These are phyloP conservation scores for Semicossyphus pulcher DNA, from an alignment of 2,113 vertebrate species.

Conservation along the genomic window DNA sequence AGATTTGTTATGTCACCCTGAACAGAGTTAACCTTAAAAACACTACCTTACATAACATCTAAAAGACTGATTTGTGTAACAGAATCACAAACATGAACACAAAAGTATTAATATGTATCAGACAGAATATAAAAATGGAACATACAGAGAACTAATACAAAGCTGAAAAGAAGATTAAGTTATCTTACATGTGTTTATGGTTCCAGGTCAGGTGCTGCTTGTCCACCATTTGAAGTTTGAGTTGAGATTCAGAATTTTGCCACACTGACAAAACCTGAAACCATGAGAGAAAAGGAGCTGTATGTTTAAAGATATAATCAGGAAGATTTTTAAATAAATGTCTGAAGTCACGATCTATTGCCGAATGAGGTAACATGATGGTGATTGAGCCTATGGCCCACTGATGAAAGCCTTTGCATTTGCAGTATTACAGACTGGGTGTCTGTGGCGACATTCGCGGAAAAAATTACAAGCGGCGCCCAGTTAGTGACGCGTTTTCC, in stretches of 20 bases:
- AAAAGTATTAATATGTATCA: not conserved
- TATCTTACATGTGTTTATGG: slow-evolving; percentile 89
- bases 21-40: not conserved
- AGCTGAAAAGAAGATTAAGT: not conserved
- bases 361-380: too few relatives aligned
- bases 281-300: not conserved
- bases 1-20: not conserved
- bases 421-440: too few relatives aligned
- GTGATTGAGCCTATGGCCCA: too few relatives aligned
- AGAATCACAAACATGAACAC: not conserved
- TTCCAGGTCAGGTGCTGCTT: slow-evolving; percentile 86
- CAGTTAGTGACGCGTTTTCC: too few relatives aligned
- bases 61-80: not conserved
- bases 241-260: slow-evolving; percentile 83
- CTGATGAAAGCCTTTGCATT: too few relatives aligned
- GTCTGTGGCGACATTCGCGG: too few relatives aligned
- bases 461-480: too few relatives aligned
- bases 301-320: not conserved
- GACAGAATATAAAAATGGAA: not conserved
- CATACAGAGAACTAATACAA: not conserved
- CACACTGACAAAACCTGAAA: slow-evolving; percentile 90
- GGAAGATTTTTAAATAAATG: not conserved
- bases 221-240: slow-evolving; percentile 85
- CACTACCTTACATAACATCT: not conserved
- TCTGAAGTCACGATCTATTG: too few relatives aligned